Base-by-base conservation (phyloP, 1,140 invertebrate species). In the Drosophila mayri region DNA sequence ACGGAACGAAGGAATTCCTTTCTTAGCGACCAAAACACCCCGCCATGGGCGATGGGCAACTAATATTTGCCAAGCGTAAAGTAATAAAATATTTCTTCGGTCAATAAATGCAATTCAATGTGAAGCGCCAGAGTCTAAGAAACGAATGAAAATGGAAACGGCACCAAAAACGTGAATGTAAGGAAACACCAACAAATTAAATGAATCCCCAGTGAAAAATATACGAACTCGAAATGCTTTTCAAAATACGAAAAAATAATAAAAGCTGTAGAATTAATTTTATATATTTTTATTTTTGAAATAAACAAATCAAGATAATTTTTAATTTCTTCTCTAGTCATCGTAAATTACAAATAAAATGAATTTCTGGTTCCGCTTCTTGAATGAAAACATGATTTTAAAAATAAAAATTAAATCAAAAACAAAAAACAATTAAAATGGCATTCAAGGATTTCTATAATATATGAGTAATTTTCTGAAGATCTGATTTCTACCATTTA, bases 61-160 rank as follows among this genome's bases (percentile, higher is more conserved):
- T 73, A 87, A 86, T 87, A 86, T 86, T 86, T 86, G 83, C 83
- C 82, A 86, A 86, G 83, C 79, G 83, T 87, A 86, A 81, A 86
- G 83, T 86, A 86, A 86, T 86, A 86, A 86, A 86, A 86, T 86
- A 86, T 86, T 81, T 79, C 79, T 55, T 86, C 32, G 83, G 70
- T 86, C 83, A 86, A 86, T 79, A 86, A 81, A 81, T 81, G 79
- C 78, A 86, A 86, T 85, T 79, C 82, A 86, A 79, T 86, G 79
- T 72, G 78, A 85, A 77, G 62, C 61, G 35, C 46, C 46, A 22
- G 16, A 35, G 62, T 38, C 62, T 28, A 52, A 66, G 61, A 46
- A 49, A 37, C 62, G 63, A 70, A 37, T 55, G 58, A 44, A 68
- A 68, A 47, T 38, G 52, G 46, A 52, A 55, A 11, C 30, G 60